Evolutionary conservation across 2,113 vertebrate species (phyloP).

Genomic region (human): GRCh38 chrX:27357001-27357500

Average conservation of each 20-base stretch:
- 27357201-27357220: not conserved
- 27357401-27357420: not conserved
- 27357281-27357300: not conserved
- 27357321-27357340: not conserved
- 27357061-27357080: not conserved
- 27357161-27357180: not conserved
- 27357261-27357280: not conserved
- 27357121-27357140: not conserved
- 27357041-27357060: not conserved
- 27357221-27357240: not conserved
- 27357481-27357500: not conserved
- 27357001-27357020: not conserved
- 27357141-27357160: not conserved
- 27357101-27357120: not conserved
- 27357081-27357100: not conserved
- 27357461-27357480: not conserved
- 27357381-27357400: not conserved
- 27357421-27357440: not conserved
- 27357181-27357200: not conserved
- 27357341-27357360: not conserved
- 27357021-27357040: not conserved
- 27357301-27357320: not conserved
- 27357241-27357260: not conserved
- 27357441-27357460: not conserved
- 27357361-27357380: not conserved